Evolutionary conservation across 2,888 invertebrate species (phyloP).

Genomic region (Lutraria lutraria): DNA sequence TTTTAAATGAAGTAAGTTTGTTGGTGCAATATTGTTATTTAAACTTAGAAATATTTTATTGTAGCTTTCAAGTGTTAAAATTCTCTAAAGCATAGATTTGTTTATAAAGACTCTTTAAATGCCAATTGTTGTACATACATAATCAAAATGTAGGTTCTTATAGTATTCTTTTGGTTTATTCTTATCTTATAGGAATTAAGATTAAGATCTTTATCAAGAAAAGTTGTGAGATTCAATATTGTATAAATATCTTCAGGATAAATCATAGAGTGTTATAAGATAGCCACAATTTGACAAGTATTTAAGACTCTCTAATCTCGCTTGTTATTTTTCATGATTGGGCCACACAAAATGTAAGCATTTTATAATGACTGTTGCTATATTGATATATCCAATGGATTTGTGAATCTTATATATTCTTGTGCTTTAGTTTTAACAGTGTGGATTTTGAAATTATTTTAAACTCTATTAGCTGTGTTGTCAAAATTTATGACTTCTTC

Average conservation of each 20-base stretch:
- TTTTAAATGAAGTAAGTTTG: too few relatives aligned
- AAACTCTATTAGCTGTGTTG: too few relatives aligned
- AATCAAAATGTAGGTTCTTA: conserved; percentile 5
- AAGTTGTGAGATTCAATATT: conserved; percentile 8
- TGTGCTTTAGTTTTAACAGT: too few relatives aligned
- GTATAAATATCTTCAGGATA: background rate
- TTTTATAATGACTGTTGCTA: too few relatives aligned
- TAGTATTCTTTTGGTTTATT: background rate
- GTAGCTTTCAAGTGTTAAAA: too few relatives aligned
- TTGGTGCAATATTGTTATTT: too few relatives aligned
- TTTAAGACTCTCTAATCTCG: conserved; percentile 14
- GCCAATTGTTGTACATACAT: background rate
- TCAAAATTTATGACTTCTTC: too few relatives aligned
- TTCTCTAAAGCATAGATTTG: background rate
- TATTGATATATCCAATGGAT: too few relatives aligned
- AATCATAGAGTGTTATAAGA: background rate
- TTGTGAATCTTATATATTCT: too few relatives aligned
- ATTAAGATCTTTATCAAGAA: background rate
- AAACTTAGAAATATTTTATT: too few relatives aligned
- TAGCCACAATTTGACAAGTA: background rate
- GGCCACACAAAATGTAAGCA: background rate
- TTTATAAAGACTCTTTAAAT: background rate
- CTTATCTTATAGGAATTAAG: background rate
- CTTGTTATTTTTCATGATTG: background rate
- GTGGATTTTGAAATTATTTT: too few relatives aligned